phyloP scores from a whole-genome alignment of 2,888 invertebrate genomes.

The Villa cingulata region DNA sequence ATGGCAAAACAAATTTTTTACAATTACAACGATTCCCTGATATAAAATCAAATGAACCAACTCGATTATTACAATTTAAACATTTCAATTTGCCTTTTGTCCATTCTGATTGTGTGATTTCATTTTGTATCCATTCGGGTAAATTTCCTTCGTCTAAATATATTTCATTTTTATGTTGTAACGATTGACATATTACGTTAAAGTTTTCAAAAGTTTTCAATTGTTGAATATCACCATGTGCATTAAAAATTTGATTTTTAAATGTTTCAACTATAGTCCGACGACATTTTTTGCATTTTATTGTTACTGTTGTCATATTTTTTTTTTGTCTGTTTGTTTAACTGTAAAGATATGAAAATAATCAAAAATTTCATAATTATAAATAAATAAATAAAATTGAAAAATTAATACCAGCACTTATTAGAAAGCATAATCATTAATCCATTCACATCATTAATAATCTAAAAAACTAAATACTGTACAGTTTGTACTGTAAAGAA shows the following conservation, averaged over 20 bases:
- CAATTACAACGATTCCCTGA: conserved; percentile 51
- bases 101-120: conserved; percentile 45
- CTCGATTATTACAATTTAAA: conserved; percentile 43
- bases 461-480: no score
- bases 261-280: conserved; percentile 29
- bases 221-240: conserved; percentile 25
- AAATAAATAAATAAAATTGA: no score
- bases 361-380: no score
- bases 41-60: conserved; percentile 54
- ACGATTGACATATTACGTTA: conserved; percentile 21
- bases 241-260: conserved; percentile 16
- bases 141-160: conserved; percentile 43
- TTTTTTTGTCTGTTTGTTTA: background rate
- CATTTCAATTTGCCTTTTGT: conserved; percentile 54
- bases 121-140: conserved; percentile 43
- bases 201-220: conserved; percentile 26
- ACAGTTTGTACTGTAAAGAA: no score
- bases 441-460: no score
- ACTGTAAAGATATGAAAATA: background rate
- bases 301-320: background rate
- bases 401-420: no score
- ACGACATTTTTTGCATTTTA: conserved; percentile 40
- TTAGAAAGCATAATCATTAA: no score
- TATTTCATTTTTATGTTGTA: conserved; percentile 21
- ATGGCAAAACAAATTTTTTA: conserved; percentile 40